A percentile compares a stretch with the other conserved stretches of the same genome.
Conservation (phyloP, 2,113 vertebrate genomes). For the cat (Felis catus) region DNA sequence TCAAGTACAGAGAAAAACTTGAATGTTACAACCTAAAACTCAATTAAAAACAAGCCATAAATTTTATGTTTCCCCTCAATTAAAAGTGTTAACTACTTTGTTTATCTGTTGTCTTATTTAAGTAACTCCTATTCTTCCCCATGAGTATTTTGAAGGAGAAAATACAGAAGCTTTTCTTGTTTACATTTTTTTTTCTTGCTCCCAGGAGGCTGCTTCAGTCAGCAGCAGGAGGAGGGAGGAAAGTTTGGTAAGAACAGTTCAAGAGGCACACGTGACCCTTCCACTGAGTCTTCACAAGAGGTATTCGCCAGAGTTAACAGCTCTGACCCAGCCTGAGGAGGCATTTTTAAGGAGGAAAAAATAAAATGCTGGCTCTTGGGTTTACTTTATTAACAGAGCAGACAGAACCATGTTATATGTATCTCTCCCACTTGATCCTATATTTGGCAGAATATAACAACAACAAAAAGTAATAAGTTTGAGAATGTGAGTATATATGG, state of each 20-base stretch:
- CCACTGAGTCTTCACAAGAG: slow-evolving; percentile 54
- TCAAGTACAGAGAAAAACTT: slow-evolving; percentile 44
- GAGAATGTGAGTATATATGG: background rate
- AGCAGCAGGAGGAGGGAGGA: background rate
- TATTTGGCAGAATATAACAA: slow-evolving; percentile 55
- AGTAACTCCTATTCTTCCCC: background rate
- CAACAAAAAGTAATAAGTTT: background rate
- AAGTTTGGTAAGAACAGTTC: slow-evolving; percentile 25
- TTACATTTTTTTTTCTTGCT: background rate
- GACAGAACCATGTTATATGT: background rate
- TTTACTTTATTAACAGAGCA: slow-evolving; percentile 24
- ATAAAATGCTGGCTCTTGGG: background rate
- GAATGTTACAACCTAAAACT: slow-evolving; percentile 47
- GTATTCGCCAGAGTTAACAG: slow-evolving; percentile 17
- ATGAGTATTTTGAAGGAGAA: slow-evolving; percentile 3
- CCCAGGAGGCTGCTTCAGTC: background rate
- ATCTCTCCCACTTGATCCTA: background rate
- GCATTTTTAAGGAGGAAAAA: background rate
- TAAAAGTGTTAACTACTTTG: background rate
- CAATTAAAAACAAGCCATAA: background rate
- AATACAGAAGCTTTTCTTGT: background rate
- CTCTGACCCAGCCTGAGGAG: slow-evolving; percentile 44
- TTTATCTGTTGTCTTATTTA: background rate
- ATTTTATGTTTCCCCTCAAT: background rate
- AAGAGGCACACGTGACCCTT: slow-evolving; percentile 54